Evolutionary conservation across 2,113 vertebrate genomes (phyloP), one percentile per base, ranked within the genome.

Genomic region (Casuarius casuarius): DNA sequence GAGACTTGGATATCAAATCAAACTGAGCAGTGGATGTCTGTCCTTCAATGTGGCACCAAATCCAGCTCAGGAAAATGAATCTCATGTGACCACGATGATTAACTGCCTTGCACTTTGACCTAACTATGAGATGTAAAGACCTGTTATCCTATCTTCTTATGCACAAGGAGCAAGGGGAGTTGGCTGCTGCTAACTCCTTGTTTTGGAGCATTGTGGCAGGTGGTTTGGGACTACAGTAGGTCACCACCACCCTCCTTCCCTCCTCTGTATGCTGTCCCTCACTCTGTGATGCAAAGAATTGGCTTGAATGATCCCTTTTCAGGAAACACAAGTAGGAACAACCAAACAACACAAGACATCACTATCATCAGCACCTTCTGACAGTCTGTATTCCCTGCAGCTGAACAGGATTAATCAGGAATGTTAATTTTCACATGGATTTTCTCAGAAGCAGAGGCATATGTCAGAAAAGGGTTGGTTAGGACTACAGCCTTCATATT

Each of bases 61-160:
- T 35, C 20, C 42, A 91, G 66, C 73, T 44, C 42, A 78, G 29
- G 8, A 65, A 78, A 78, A 71, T 12, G 4, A 28, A 48, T 65
- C 29, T 72, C 8, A 22, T 31, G 15, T 0, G 1, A 19, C 40
- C 18, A 19, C 9, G 5, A 7, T 19, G 17, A 56, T 28, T n/a
- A 68, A 8, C 23, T 42, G 12, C 25, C 18, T 56, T 59, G 31
- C 17, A 7, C 21, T 74, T 59, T 31, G 52, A 79, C 25, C n/a
- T 22, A 13, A 7, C 20, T 9, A 16, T 70, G 14, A 26, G 25
- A 29, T n/a, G 26, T 35, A 65, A 35, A n/a, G 22, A 65, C 15
- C n/a, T 78, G 62, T 29, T 48, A 62, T 76, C 33, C 2, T 2
- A 10, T 7, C 11, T 13, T 70, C 77, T 49, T n/a, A 28, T 21